Conservation (phyloP, 2,797 vertebrate species). For the Microhierax caerulescens region DNA sequence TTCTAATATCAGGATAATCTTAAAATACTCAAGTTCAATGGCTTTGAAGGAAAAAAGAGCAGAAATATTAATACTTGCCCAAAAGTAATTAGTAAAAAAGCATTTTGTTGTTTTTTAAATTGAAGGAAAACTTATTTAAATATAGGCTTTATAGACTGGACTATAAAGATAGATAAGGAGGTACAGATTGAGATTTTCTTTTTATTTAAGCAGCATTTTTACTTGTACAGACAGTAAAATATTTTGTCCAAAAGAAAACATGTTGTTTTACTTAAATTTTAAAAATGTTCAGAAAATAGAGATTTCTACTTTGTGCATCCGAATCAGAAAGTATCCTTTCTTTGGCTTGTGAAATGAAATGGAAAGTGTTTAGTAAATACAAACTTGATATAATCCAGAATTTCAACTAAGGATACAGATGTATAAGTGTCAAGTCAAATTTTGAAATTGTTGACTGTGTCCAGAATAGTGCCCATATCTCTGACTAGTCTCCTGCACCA, state of each 20-base stretch:
- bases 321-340: background rate
- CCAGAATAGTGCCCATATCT: background rate
- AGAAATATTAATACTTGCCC: background rate
- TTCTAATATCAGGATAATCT: constrained; percentile 10
- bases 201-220: background rate
- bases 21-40: constrained; percentile 16
- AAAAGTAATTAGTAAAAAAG: background rate
- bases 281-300: background rate
- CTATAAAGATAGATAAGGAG: background rate
- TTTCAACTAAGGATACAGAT: background rate
- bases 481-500: constrained; percentile 13
- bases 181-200: background rate
- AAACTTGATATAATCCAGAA: background rate
- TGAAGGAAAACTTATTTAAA: background rate
- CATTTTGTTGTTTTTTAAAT: background rate
- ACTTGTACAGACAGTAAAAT: background rate
- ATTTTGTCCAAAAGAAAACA: background rate
- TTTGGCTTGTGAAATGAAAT: background rate
- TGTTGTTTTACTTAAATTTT: background rate
- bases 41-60: background rate
- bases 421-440: background rate
- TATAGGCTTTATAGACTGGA: background rate
- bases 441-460: background rate
- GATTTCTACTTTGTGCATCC: background rate
- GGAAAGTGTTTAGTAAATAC: background rate